Base-by-base conservation (phyloP, 2,888 invertebrate genomes). In the Thyatira batis region DNA sequence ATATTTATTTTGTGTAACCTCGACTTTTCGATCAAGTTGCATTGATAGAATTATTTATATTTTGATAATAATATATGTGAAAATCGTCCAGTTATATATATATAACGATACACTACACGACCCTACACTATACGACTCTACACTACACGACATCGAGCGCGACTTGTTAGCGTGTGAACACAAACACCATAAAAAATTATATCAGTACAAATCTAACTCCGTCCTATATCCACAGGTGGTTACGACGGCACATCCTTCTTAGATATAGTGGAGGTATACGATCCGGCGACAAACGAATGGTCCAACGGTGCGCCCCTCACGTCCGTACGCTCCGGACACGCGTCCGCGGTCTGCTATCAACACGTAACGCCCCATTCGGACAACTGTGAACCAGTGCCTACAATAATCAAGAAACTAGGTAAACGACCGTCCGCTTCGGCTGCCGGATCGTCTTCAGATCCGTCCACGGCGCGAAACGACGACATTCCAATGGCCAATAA, bases 261-360 rank as follows among this genome's bases (percentile, higher is more conserved):
- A 44, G 94, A 95, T 59, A 95, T 96, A 50, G 97, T 98, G 20
- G 98, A 98, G 87, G 95, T 97, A 54, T 98, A 97, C 85, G 96
- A 98, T 82, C 97, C 97, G 3, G 89, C 92, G 1, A 93, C 92
- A 45, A 94, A 98, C 85, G 80, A 89, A 17, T 98, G 98, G 98
- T 92, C 93, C 59, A 93, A 94, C 61, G 96, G 97, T 39, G 93
- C 95, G 5, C 93, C 95, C 4, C 94, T 98, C 76, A 95, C 96
- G 20, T 96, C 97, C 4, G 97, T 96, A 9, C 94, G 98, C 50
- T 98, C 98, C 9, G 98, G 98, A 0, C 98, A 98, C 85, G 97
- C 98, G 0, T 96, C 97, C 46, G 97, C 98, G 2, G 97, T 98
- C 11, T 97, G 97, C 74, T 96, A 96, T 85, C 94, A 95, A 76